phyloP scores from a whole-genome alignment of 2,797 vertebrate species.

The Sebastes paucispinis region DNA sequence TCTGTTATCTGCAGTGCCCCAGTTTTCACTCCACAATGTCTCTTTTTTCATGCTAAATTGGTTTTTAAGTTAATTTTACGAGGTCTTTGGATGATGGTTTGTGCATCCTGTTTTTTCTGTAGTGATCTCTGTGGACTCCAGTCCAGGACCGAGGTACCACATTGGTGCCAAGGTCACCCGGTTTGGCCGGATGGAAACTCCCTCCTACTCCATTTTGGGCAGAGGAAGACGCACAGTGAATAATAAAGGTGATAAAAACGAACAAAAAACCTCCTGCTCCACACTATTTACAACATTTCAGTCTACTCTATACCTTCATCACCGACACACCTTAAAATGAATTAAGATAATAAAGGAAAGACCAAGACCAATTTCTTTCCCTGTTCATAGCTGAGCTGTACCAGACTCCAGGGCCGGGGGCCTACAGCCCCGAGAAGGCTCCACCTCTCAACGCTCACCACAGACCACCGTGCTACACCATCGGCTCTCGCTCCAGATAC shows the following conservation, averaged over 20 bases:
- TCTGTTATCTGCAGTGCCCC: background rate
- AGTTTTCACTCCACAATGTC: background rate
- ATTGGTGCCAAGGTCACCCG: slow-evolving; percentile 86
- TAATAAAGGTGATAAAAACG: slow-evolving; percentile 40
- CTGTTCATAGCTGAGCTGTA: slow-evolving; percentile 53
- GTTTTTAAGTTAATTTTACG: background rate
- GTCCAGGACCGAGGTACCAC: slow-evolving; percentile 89
- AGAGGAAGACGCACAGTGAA: slow-evolving; percentile 61
- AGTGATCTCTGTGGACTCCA: slow-evolving; percentile 85
- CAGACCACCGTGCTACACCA: slow-evolving; percentile 85
- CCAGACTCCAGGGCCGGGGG: slow-evolving; percentile 87
- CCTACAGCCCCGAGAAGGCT: slow-evolving; percentile 88
- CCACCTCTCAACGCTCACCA: slow-evolving; percentile 78
- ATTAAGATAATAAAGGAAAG: background rate
- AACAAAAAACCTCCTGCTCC: too few species aligned
- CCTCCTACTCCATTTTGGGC: slow-evolving; percentile 88
- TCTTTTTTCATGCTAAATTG: background rate
- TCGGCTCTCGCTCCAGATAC: slow-evolving; percentile 83
- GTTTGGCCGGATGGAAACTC: slow-evolving; percentile 85
- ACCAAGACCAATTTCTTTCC: background rate
- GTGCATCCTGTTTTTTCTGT: background rate
- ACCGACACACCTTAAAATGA: background rate
- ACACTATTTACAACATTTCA: background rate
- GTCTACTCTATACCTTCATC: background rate
- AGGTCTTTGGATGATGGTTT: background rate